A percentile compares a stretch with the other conserved stretches of the same genome.
Evolutionary conservation across 2,888 invertebrate species (phyloP).

Genomic region (Eurois occulta): DNA sequence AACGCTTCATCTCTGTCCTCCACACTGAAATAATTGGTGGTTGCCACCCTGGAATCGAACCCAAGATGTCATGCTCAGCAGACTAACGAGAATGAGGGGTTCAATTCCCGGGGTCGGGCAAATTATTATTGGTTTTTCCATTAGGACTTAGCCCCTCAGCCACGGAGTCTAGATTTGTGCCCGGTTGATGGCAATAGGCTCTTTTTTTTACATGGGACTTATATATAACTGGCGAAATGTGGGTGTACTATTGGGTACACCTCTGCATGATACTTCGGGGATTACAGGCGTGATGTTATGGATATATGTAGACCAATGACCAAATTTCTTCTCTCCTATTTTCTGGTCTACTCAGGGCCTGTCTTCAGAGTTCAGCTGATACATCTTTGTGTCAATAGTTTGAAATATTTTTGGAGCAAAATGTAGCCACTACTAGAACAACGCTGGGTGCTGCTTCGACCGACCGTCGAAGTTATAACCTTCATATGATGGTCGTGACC

Average conservation of each 20-base stretch:
- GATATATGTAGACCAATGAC: background rate
- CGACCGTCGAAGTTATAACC: background rate
- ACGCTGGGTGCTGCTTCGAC: background rate
- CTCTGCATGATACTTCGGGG: too few relatives aligned
- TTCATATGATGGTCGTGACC: constrained; percentile 31
- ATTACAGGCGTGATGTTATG: too few relatives aligned
- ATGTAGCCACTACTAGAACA: background rate
- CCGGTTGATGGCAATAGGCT: too few relatives aligned
- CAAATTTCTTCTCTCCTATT: background rate
- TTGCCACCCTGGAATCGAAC: background rate
- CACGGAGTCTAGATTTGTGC: too few relatives aligned
- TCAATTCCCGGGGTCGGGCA: too few relatives aligned
- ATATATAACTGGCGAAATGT: too few relatives aligned
- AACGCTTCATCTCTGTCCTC: background rate
- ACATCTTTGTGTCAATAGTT: background rate
- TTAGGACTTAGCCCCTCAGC: too few relatives aligned
- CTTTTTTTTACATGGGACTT: too few relatives aligned
- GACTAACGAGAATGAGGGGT: background rate
- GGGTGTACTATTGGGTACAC: too few relatives aligned
- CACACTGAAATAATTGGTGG: background rate
- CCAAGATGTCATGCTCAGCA: background rate
- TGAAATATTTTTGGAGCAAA: background rate
- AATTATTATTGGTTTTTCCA: too few relatives aligned
- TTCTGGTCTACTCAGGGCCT: background rate
- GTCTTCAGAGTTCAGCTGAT: background rate